Conservation (phyloP, 2,797 vertebrate genomes). For the Phataginus tetradactyla region DNA sequence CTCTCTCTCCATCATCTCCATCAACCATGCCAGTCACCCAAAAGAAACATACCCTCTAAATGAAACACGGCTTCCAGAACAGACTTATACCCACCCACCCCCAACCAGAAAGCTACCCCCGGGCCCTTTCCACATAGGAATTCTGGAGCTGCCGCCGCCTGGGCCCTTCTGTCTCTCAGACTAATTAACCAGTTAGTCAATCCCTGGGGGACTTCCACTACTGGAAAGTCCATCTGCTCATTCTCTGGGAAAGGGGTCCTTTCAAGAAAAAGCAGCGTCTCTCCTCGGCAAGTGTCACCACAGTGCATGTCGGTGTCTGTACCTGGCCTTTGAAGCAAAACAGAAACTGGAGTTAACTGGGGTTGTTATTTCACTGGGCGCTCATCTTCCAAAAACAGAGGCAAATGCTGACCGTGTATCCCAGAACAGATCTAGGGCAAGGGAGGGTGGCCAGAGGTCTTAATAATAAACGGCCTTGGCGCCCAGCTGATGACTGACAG, state of each 20-base stretch:
- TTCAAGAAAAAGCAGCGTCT: neutral
- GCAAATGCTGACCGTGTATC: neutral
- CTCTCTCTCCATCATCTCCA: neutral
- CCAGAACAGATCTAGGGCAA: neutral
- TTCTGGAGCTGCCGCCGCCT: neutral
- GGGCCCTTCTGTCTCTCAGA: neutral
- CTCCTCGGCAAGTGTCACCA: neutral
- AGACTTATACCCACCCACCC: neutral
- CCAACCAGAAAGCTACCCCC: neutral
- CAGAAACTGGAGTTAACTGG: neutral
- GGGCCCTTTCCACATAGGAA: neutral
- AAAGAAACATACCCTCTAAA: neutral
- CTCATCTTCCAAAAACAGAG: constrained; percentile 24
- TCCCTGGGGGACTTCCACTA: neutral
- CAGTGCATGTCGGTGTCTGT: neutral
- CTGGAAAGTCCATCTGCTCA: neutral
- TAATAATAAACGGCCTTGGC: neutral
- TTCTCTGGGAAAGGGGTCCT: neutral
- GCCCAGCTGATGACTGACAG: constrained; percentile 63
- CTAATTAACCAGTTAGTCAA: neutral
- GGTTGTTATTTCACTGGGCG: neutral
- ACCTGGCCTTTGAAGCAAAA: neutral
- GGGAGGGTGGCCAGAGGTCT: neutral
- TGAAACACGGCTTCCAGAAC: neutral
- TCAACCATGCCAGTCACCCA: neutral